These are phyloP conservation scores for Rhopalosiphum nymphaeae DNA, from an alignment of 2,888 invertebrate genomes.

Conservation along the genomic window DNA sequence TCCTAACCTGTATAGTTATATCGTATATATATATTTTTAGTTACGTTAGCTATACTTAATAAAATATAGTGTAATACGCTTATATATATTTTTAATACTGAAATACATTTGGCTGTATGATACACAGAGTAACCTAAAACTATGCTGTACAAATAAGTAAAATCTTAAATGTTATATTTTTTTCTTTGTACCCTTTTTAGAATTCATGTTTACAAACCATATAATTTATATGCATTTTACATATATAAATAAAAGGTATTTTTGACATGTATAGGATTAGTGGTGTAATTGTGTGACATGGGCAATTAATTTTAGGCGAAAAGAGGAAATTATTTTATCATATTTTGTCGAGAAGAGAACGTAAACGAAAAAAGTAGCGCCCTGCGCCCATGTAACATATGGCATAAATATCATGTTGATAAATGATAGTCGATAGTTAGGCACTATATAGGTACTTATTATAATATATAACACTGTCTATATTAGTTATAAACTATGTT, in stretches of 20 bases:
- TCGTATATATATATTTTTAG: background rate
- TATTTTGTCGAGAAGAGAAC: too few relatives aligned
- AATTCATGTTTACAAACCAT: background rate
- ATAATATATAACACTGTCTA: too few relatives aligned
- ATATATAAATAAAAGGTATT: background rate
- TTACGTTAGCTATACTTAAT: background rate
- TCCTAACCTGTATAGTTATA: background rate
- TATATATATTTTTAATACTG: background rate
- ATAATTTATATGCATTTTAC: background rate
- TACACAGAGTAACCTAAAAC: background rate
- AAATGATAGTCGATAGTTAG: too few relatives aligned
- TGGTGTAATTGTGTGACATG: too few relatives aligned
- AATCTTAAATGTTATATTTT: background rate
- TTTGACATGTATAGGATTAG: too few relatives aligned
- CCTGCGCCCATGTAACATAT: too few relatives aligned
- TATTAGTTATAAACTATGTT: too few relatives aligned
- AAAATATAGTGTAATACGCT: background rate
- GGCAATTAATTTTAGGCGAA: too few relatives aligned
- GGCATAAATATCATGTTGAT: too few relatives aligned
- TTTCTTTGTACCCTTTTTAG: background rate
- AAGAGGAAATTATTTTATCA: too few relatives aligned
- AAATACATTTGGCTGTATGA: background rate
- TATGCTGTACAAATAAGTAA: background rate
- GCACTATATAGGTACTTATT: too few relatives aligned
- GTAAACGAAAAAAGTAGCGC: too few relatives aligned